phyloP scores from a whole-genome alignment of 2,113 vertebrate species.

The Mormyrus lacerda region DNA sequence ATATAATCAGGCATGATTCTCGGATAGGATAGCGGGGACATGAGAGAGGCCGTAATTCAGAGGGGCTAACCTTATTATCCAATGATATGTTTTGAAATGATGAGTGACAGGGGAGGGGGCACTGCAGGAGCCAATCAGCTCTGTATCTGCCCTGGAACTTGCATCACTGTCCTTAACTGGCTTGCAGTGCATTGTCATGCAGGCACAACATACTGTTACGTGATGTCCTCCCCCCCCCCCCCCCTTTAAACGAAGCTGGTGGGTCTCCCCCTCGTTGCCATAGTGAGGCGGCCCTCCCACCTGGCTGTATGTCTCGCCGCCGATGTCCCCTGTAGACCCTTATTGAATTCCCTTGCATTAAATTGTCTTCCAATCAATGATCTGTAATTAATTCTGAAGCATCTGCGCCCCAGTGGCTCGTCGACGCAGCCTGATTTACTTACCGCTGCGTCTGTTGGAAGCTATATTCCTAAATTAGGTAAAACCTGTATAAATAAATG shows the following conservation, averaged over 20 bases:
- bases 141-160: neutral
- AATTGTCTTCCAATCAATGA: neutral
- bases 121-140: neutral
- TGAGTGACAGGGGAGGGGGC: neutral
- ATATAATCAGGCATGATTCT: neutral
- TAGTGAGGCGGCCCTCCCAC: neutral
- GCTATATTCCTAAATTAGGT: neutral
- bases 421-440: neutral
- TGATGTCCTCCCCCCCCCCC: neutral
- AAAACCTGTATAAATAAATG: neutral
- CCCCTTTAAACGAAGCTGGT: neutral
- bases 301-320: neutral
- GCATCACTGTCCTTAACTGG: neutral
- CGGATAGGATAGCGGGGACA: neutral
- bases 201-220: neutral
- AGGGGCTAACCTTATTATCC: neutral
- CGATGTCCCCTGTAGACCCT: neutral
- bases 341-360: neutral
- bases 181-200: neutral
- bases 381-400: constrained; percentile 9
- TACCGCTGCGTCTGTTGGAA: neutral
- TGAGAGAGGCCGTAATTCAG: neutral
- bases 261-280: neutral
- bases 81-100: neutral
- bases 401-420: neutral